Evolutionary conservation across 2,888 invertebrate genomes (phyloP), one percentile per base, ranked within the genome.

Genomic region (Tillus elongatus): DNA sequence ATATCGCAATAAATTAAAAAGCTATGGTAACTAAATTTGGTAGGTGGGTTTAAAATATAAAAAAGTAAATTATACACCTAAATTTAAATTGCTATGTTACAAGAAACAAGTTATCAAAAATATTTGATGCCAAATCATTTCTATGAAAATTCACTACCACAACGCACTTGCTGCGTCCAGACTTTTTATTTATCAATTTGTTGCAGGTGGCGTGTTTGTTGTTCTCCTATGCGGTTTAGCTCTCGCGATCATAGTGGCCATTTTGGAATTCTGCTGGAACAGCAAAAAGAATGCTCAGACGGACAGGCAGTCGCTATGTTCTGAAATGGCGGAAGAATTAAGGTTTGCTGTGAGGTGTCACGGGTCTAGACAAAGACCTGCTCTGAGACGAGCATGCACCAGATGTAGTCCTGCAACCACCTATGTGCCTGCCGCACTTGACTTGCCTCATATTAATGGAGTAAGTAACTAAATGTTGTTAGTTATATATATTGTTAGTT

Each of bases 211-310:
- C 2, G 92, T 98, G 1, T 98, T 98, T 65, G 93, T 98, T 15
- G 95, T 97, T 0, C 72, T 98, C 1, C 74, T 96, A 1, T 91
- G 89, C 46, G 97, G 96, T 0, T 68, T 97, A 32, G 88, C 89
- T 0, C 60, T 93, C 15, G 91, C 95, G 1, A 85, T 95, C 42
- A 72, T 95, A 36, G 89, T 93, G 2, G 93, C 93, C 4, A 86
- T 96, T 41, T 68, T 92, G 51, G 93, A 96, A 61, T 95, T 96
- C 63, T 90, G 89, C 54, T 91, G 90, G 87, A 90, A 92, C 61
- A 88, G 90, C 0, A 85, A 81, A 66, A 90, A 87, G 63, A 87
- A 87, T 56, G 80, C 87, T 1, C 81, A 83, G 58, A 82, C 84
- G 10, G 87, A 86, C 43, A 65, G 77, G 61, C 87, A 91, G 71